Conservation (phyloP, 2,888 invertebrate genomes). For the Melitaea athalia region DNA sequence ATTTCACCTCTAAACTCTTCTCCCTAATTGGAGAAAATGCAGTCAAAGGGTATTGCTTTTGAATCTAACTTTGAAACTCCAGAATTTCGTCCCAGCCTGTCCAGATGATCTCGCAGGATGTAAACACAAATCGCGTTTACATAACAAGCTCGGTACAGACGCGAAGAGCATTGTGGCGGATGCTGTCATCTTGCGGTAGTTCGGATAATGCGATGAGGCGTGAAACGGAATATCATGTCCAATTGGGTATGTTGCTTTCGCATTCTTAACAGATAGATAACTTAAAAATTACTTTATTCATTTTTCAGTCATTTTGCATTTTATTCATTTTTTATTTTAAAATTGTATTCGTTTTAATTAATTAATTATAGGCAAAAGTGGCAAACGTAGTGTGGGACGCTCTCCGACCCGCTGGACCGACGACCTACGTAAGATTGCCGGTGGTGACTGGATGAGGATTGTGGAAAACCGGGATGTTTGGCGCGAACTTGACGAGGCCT, state of each 20-base stretch:
- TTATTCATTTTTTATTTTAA: no score
- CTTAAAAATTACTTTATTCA: no score
- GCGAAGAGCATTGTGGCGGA: constrained; percentile 6
- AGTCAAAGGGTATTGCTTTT: not conserved
- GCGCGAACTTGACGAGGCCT: no score
- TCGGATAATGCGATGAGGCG: not conserved
- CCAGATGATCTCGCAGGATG: not conserved
- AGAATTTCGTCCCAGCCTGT: not conserved
- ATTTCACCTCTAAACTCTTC: no score
- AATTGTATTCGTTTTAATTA: no score
- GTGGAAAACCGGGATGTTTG: no score
- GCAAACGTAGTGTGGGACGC: no score
- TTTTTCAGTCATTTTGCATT: no score
- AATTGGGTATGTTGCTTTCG: constrained; percentile 6
- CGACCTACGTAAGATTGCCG: no score
- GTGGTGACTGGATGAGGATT: no score
- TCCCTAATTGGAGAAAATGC: not conserved
- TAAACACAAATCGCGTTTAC: constrained; percentile 5
- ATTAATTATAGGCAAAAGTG: no score
- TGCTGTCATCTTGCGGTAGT: constrained; percentile 7
- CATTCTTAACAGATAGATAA: not conserved
- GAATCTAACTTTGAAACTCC: not conserved
- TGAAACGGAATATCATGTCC: not conserved
- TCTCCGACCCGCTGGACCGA: no score
- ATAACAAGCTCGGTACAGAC: constrained; percentile 2